Percentiles rank a stretch among this genome's conserved stretches.
phyloP scores from a whole-genome alignment of 2,888 invertebrate species.

The Caenorhabditis doughertyi region DNA sequence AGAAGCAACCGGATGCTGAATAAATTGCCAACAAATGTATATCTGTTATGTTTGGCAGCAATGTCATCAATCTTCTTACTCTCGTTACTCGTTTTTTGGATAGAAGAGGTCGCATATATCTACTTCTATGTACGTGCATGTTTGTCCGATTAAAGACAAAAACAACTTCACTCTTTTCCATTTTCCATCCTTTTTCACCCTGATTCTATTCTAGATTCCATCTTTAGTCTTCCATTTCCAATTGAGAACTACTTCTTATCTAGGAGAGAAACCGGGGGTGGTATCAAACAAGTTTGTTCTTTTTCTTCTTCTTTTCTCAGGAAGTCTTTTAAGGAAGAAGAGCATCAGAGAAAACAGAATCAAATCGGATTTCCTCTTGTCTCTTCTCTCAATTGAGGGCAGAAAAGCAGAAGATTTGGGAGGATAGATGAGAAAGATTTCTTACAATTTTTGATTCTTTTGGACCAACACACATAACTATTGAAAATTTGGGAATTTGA shows the following conservation, averaged over 20 bases:
- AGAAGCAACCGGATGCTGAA: constrained; percentile 79
- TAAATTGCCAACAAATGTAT: constrained; percentile 75
- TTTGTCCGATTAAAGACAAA: constrained; percentile 33
- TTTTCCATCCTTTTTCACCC: constrained; percentile 25
- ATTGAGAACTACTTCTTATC: neutral
- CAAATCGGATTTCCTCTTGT: constrained; percentile 59
- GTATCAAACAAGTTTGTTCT: constrained; percentile 26
- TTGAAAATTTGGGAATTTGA: neutral
- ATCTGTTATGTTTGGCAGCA: constrained; percentile 73
- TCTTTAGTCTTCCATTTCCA: constrained; percentile 6
- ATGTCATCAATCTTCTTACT: constrained; percentile 78
- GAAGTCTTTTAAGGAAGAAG: constrained; percentile 1
- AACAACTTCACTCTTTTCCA: constrained; percentile 26
- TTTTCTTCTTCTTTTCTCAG: neutral
- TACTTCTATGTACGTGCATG: constrained; percentile 70
- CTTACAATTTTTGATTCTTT: constrained; percentile 33
- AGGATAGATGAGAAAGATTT: constrained; percentile 14
- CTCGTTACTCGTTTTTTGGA: constrained; percentile 79
- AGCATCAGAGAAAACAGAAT: constrained; percentile 19
- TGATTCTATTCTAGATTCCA: constrained; percentile 18
- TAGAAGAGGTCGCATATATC: constrained; percentile 78
- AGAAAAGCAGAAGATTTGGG: constrained; percentile 34
- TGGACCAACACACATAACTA: neutral
- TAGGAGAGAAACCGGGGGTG: neutral
- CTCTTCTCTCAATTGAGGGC: constrained; percentile 16